Base-by-base conservation (phyloP, 2,797 vertebrate genomes). In the Microctenopoma steveboyesi region DNA sequence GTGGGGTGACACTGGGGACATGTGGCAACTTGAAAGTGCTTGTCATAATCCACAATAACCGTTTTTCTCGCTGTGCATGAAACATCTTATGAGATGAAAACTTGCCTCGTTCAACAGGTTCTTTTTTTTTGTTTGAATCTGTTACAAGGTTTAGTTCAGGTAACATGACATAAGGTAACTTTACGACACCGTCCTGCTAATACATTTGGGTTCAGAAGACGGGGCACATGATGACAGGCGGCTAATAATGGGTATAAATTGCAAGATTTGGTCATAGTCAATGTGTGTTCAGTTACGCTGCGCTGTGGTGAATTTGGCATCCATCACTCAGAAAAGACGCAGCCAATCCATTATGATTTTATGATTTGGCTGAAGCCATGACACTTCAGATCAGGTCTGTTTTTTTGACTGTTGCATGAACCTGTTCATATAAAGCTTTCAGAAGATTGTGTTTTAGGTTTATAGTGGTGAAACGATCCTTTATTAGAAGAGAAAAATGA, bases 11-110 rank as follows among this genome's bases (percentile, higher is more conserved):
- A 30, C 7, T 25, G 15, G 47, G 12, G 22, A 67, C 69, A 37
- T 64, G 52, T 62, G 33, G 9, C 14, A 49, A 70, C 69, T 9
- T 63, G 69, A 65, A 59, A 55, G 46, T 11, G n/a, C 16, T 11
- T 60, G 7, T 22, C 16, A 39, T 48, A 40, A 54, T 37, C n/a
- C 46, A 43, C n/a, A 14, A 2, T 22, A 1, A 63, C 53, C 55
- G 4, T 50, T 68, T 52, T 50, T 9, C 11, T 67, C 16, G 35
- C 22, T 25, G 4, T 28, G 14, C 37, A 39, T 14, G 25, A 12
- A 25, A n/a, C 3, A 14, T 45, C 8, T 1, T 12, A 7, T 18
- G 7, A 16, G 54, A 48, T 18, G 9, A 47, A 50, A 60, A 58
- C 5, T 25, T 25, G 13, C 7, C 22, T 30, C 5, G 7, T 9